Conservation (phyloP, 2,888 invertebrate species). For the Drosophila austrosaltans region DNA sequence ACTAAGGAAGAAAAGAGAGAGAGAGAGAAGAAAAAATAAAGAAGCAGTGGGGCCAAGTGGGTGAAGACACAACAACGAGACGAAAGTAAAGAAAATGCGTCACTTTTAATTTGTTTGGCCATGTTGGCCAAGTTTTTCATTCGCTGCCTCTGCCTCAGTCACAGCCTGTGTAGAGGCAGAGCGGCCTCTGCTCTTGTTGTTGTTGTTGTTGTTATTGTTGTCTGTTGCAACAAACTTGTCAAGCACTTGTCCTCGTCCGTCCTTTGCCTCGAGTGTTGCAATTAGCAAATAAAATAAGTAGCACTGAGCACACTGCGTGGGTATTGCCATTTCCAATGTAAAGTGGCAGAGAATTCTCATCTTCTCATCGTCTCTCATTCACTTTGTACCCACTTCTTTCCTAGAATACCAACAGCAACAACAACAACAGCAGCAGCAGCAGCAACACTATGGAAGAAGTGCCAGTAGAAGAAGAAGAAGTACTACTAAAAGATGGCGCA, state of each 20-base stretch:
- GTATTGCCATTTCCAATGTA: conserved; percentile 56
- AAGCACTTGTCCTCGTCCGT: conserved; percentile 54
- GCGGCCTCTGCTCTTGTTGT: conserved; percentile 41
- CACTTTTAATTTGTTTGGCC: conserved; percentile 76
- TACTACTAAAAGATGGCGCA: background rate
- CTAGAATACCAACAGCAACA: background rate
- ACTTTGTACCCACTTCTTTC: background rate
- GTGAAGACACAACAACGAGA: conserved; percentile 7
- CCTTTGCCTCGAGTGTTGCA: conserved; percentile 68
- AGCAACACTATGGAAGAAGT: conserved; percentile 15
- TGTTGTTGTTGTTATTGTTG: conserved; percentile 51
- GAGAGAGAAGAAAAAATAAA: conserved; percentile 14
- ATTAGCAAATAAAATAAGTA: conserved; percentile 78
- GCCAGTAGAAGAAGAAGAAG: background rate
- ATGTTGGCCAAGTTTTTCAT: conserved; percentile 10
- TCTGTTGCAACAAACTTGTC: conserved; percentile 32
- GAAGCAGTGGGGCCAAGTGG: background rate
- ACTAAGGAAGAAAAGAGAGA: background rate
- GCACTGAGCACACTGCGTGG: conserved; percentile 49
- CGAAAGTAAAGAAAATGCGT: conserved; percentile 53
- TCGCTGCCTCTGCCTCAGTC: conserved; percentile 14
- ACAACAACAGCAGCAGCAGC: conserved; percentile 17
- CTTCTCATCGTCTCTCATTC: background rate
- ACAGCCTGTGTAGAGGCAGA: conserved; percentile 11
- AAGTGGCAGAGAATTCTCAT: conserved; percentile 47